Conservation (phyloP, 2,797 vertebrate genomes). For the Eremophila alpestris region DNA sequence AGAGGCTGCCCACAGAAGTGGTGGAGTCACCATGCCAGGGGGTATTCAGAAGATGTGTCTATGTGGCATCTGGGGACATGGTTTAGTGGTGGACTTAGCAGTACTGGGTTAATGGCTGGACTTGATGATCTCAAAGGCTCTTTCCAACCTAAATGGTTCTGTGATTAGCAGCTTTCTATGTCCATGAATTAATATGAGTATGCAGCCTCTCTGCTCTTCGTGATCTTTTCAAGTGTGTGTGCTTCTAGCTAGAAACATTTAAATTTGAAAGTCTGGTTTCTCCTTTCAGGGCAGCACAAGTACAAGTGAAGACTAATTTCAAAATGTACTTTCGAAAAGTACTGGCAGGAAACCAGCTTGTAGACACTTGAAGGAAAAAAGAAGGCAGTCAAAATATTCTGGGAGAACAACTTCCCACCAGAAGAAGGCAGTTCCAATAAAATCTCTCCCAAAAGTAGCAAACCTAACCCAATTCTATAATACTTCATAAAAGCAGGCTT, state of each 20-base stretch:
- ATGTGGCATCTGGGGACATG: too few species aligned
- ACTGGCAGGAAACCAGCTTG: neutral
- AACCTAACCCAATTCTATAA: neutral
- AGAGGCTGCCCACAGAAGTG: neutral
- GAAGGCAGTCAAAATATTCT: neutral
- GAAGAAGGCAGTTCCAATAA: neutral
- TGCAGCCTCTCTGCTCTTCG: neutral
- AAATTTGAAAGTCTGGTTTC: neutral
- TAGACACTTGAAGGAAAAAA: neutral
- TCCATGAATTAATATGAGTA: neutral
- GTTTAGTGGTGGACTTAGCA: neutral
- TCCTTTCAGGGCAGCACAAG: neutral
- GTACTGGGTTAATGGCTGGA: neutral
- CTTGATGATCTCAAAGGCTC: neutral
- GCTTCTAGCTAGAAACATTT: neutral
- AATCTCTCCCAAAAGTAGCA: neutral
- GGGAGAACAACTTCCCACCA: neutral
- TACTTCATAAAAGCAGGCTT: neutral
- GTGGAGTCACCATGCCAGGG: neutral
- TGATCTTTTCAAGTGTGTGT: neutral
- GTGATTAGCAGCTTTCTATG: neutral
- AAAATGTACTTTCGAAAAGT: neutral
- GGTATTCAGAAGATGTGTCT: neutral
- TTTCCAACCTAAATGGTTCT: neutral
- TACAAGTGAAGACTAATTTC: neutral